Evolutionary conservation across 2,113 vertebrate species (phyloP), one percentile per base, ranked within the genome.

Genomic region (Ochotona princeps): DNA sequence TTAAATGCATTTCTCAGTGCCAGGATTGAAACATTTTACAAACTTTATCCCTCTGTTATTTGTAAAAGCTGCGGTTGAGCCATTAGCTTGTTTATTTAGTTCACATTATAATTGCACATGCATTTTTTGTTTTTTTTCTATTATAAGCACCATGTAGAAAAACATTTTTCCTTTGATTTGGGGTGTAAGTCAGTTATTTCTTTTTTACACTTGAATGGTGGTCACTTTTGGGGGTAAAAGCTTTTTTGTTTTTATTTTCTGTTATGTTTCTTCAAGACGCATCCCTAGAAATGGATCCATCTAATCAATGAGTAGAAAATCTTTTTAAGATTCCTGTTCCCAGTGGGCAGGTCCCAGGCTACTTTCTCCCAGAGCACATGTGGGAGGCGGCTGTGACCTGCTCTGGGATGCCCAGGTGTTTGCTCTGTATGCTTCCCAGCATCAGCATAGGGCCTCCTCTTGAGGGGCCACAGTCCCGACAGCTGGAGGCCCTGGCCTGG

Each of bases 21-120:
- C 54, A 60, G 32, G 84, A 67, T 84, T 75, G 84, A 87, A 92
- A 78, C 57, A 60, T 84, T 69, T 83, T 73, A 21, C 26, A 1
- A 57, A 9, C 75, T 84, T 81, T 85, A 17, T 10, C 61, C 13
- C 14, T 47, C 75, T 20, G 65, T 6, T 51, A 73, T 32, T 93
- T 83, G 38, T 44, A 72, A 14, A 47, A 81, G 72, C 81, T 44
- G 20, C 66, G 17, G 23, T 92, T 72, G 66, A 73, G 26, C 30
- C 76, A 4, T 54, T 74, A 47, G 38, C 54, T 51, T 70, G 28
- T 57, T 14, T 25, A 11, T 82, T 28, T 15, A 72, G 1, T 91
- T 66, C 76, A 7, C 28, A 54, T 28, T 67, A 35, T 49, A 51
- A 78, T 32, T 82, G 65, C 12, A 47, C 32, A 32, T 18, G 10